Evolutionary conservation across 2,888 invertebrate genomes (phyloP).

Genomic region (Melangyna quadrimaculata): DNA sequence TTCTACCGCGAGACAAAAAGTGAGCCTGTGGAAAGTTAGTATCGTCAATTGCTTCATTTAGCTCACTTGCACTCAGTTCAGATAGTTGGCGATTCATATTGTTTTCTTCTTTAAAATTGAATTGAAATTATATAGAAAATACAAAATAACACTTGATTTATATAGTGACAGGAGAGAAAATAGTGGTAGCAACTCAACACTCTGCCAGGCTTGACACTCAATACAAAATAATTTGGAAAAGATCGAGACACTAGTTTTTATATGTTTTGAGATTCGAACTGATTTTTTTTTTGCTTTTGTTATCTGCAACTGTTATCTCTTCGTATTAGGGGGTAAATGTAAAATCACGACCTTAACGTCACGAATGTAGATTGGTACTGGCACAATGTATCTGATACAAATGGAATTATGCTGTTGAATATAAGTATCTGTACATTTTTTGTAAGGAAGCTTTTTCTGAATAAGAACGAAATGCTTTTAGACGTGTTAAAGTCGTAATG

Average conservation of each 20-base stretch:
- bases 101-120: background rate
- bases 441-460: conserved; percentile 46
- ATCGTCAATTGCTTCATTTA: conserved; percentile 81
- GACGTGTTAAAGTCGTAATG: background rate
- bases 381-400: conserved; percentile 36
- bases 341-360: conserved; percentile 51
- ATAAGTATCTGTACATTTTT: conserved; percentile 18
- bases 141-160: background rate
- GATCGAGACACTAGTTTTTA: background rate
- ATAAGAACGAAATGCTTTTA: conserved; percentile 51
- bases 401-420: conserved; percentile 56
- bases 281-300: background rate
- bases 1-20: conserved; percentile 79
- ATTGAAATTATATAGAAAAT: background rate
- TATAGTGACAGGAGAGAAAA: background rate
- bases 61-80: conserved; percentile 80
- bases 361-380: conserved; percentile 66
- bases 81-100: conserved; percentile 79
- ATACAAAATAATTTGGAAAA: background rate
- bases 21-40: conserved; percentile 81
- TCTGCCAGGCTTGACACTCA: background rate
- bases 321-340: background rate
- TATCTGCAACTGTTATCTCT: background rate
- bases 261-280: background rate
- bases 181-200: background rate